A percentile compares a stretch with the other conserved stretches of the same genome.
phyloP scores from a whole-genome alignment of 2,797 vertebrate species.

The Coilia nasus region DNA sequence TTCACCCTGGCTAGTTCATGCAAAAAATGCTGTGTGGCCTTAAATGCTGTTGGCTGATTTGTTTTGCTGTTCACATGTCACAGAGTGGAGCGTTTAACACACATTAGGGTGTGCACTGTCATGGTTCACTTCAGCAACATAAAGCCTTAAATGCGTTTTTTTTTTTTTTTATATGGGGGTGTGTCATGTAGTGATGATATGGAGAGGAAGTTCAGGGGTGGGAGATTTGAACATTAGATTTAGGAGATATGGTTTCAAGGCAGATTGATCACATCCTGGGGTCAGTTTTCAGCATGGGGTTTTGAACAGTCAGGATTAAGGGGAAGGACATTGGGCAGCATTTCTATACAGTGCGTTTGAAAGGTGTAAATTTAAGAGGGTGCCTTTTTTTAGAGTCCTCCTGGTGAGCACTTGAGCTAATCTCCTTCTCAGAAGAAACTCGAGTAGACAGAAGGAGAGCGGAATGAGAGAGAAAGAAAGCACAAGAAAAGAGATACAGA shows the following conservation, averaged over 20 bases:
- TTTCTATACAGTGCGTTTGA: neutral
- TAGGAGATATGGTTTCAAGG: neutral
- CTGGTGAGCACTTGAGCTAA: constrained; percentile 29
- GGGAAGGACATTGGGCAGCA: neutral
- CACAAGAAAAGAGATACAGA: neutral
- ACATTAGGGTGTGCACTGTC: neutral
- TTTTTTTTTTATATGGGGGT: too few species aligned
- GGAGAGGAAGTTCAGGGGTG: neutral
- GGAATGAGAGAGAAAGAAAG: neutral
- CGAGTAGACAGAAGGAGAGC: neutral
- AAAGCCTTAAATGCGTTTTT: neutral
- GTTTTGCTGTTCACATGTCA: neutral
- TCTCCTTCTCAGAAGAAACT: constrained; percentile 18
- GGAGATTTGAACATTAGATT: neutral
- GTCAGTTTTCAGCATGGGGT: neutral
- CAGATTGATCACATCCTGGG: neutral
- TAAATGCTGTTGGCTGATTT: constrained; percentile 9
- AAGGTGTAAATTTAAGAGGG: neutral
- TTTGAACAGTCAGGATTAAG: neutral
- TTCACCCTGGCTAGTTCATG: neutral
- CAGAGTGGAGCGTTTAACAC: neutral
- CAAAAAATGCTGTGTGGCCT: neutral
- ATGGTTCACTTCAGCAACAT: neutral
- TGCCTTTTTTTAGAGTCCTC: neutral
- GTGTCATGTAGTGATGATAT: constrained; percentile 7